phyloP scores from a whole-genome alignment of 1,140 invertebrate genomes.

The Oryctes rhinoceros region DNA sequence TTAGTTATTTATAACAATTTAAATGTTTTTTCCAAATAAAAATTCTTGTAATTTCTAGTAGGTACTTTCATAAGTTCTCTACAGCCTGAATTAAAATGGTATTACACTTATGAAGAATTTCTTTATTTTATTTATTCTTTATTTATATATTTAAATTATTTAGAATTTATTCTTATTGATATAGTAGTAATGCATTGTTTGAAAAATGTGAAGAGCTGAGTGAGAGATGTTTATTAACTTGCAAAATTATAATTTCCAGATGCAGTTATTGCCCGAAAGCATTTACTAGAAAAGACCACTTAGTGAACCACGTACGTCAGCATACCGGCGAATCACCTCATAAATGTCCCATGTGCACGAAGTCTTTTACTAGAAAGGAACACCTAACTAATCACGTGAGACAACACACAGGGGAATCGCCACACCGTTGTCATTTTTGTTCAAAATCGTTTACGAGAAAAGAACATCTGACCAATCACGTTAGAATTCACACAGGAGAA shows the following conservation, averaged over 20 bases:
- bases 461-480: constrained; percentile 90
- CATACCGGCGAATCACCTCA: constrained; percentile 84
- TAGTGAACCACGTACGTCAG: constrained; percentile 74
- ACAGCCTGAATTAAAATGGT: no score
- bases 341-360: constrained; percentile 78
- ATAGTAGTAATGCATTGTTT: no score
- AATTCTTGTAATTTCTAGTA: no score
- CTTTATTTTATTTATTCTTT: no score
- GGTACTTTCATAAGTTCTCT: no score
- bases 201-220: no score
- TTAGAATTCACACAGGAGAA: constrained; percentile 78
- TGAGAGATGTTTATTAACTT: no score
- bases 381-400: constrained; percentile 90
- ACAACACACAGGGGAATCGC: constrained; percentile 64
- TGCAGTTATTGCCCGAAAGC: constrained; percentile 88
- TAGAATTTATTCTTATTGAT: no score
- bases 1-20: no score
- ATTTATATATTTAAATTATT: no score
- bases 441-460: constrained; percentile 87
- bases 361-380: constrained; percentile 88
- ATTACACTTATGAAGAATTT: no score
- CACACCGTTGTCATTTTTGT: constrained; percentile 67
- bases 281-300: constrained; percentile 84
- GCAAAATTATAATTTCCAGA: constrained; percentile 58
- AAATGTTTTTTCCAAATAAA: no score